A percentile compares a stretch with the other conserved stretches of the same genome.
Conservation (phyloP, 1,140 invertebrate genomes). For the Akabosia matsudoensis region DNA sequence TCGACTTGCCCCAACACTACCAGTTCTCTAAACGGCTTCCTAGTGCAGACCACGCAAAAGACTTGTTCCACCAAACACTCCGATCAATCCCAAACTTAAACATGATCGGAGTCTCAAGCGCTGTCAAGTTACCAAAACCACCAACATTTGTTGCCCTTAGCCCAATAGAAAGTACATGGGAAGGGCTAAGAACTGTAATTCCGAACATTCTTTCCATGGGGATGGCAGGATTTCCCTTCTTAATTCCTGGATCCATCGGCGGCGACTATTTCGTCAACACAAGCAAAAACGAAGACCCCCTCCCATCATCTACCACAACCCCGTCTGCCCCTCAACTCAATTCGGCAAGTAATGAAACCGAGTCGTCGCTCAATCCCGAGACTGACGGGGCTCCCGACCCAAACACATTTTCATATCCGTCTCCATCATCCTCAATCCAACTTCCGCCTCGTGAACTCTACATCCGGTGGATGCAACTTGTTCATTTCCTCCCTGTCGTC, state of each 20-base stretch:
- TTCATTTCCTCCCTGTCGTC: conserved; percentile 87
- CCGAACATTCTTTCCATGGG: conserved; percentile 83
- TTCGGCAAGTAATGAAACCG: neutral
- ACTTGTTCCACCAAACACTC: conserved; percentile 63
- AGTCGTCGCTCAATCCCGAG: too few relatives aligned
- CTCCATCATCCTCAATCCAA: too few relatives aligned
- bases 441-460: conserved; percentile 76
- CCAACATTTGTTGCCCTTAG: conserved; percentile 83
- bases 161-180: conserved; percentile 82
- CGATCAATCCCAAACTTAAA: conserved; percentile 55
- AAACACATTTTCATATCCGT: too few relatives aligned
- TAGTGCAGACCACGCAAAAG: conserved; percentile 78
- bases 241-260: conserved; percentile 88
- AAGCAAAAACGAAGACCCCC: neutral
- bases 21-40: conserved; percentile 63
- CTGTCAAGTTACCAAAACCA: conserved; percentile 72
- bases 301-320: neutral
- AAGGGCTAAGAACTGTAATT: conserved; percentile 76
- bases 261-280: conserved; percentile 60
- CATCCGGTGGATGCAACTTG: conserved; percentile 88
- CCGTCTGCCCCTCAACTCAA: neutral
- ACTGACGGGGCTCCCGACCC: too few relatives aligned
- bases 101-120: conserved; percentile 77
- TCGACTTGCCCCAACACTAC: conserved; percentile 81
- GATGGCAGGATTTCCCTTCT: conserved; percentile 81